phyloP scores from a whole-genome alignment of 2,113 vertebrate species.

The Rhea pennata region DNA sequence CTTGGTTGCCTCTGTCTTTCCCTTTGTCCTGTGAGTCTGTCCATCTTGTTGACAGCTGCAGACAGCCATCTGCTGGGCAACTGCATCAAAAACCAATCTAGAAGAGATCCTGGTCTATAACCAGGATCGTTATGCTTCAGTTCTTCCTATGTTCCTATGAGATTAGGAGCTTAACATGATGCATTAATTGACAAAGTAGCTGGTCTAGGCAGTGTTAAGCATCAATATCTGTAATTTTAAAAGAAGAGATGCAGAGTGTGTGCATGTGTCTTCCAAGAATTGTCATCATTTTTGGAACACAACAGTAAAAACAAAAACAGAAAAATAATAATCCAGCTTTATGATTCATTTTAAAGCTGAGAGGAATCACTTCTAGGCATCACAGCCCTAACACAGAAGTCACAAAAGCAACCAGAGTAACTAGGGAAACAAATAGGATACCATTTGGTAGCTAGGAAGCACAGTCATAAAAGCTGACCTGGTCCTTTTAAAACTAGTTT shows the following conservation, averaged over 20 bases:
- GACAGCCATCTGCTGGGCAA: conserved; percentile 43
- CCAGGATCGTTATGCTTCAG: background rate
- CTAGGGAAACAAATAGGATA: background rate
- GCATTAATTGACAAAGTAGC: background rate
- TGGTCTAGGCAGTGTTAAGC: background rate
- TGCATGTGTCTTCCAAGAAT: background rate
- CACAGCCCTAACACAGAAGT: background rate
- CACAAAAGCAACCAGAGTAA: background rate
- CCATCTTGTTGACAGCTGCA: background rate
- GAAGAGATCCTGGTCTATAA: background rate
- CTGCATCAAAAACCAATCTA: background rate
- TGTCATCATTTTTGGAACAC: background rate
- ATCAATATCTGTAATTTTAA: background rate
- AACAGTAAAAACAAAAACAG: background rate
- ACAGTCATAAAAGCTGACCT: background rate
- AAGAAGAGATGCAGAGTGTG: background rate
- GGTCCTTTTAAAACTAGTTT: background rate
- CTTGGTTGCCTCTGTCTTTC: background rate
- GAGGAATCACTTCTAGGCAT: background rate
- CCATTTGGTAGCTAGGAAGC: background rate
- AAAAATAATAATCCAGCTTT: background rate
- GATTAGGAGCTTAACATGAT: background rate
- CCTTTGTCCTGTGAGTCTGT: background rate
- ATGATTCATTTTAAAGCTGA: background rate
- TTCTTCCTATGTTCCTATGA: background rate